phyloP scores from a whole-genome alignment of 2,797 vertebrate species.

The Chlorospingus semifuscus region DNA sequence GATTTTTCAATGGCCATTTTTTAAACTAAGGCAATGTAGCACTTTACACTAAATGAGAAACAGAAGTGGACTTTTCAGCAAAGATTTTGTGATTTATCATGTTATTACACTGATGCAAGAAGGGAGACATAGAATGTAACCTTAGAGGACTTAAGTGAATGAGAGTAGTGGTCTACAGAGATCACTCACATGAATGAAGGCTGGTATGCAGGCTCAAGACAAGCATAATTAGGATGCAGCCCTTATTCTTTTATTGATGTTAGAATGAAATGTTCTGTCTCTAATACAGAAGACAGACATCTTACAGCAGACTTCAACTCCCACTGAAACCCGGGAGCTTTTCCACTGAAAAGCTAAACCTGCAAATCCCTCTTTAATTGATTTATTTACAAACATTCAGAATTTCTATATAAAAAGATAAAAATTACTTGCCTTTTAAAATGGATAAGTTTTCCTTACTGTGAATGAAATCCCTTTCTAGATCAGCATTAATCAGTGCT shows the following conservation, averaged over 20 bases:
- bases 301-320: neutral
- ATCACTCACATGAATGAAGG: neutral
- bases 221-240: neutral
- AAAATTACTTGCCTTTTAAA: conserved; percentile 28
- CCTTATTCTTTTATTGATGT: neutral
- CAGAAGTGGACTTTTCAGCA: conserved; percentile 55
- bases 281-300: conserved; percentile 12
- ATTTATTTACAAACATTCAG: conserved; percentile 36
- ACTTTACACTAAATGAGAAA: conserved; percentile 61
- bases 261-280: conserved; percentile 48
- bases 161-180: neutral
- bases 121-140: neutral
- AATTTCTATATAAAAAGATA: conserved; percentile 23
- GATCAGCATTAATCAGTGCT: neutral
- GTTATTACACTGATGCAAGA: neutral
- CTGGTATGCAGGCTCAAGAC: neutral
- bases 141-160: neutral
- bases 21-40: conserved; percentile 53
- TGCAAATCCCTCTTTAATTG: conserved; percentile 12
- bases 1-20: conserved; percentile 19
- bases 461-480: conserved; percentile 44
- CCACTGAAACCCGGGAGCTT: neutral
- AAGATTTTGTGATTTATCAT: conserved; percentile 4
- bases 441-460: neutral
- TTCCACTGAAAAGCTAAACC: neutral